Base-by-base conservation (phyloP, 1,140 invertebrate species). In the Ips typographus region DNA sequence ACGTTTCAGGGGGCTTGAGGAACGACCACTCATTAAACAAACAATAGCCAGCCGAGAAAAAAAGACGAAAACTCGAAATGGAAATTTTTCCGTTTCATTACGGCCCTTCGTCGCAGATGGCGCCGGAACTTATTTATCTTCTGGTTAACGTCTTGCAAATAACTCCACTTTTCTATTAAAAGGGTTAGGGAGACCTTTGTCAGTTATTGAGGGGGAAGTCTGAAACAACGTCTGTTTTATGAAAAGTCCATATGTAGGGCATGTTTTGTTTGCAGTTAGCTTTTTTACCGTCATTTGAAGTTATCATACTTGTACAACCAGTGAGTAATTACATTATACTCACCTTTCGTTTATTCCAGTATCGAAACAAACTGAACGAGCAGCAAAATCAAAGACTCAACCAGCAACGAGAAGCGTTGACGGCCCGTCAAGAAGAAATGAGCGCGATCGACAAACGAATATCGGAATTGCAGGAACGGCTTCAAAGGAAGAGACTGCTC, bases 321-420 rank as follows among this genome's bases (percentile, higher is more conserved):
- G 2, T 41, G 52, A n/a, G 22, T 22, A 22, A 22, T 22, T 22
- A 22, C 22, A 22, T 22, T 22, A 0, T 22, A 22, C 39, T 39
- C 8, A 47, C 7, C 41, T 39, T 62, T 8, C 55, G 70, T 72
- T 57, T 40, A 65, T 83, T 85, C 51, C 83, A 98, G 94, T 96
- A 96, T 80, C 93, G 95, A 38, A 97, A 97, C 82, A 96, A 97
- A 80, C 83, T 98, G 79, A 96, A 95, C 80, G 92, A 97, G 78
- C 94, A 98, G 78, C 95, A 98, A 81, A 95, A 93, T 79, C 90
- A 89, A 44, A 86, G 94, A 67, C 84, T 98, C 62, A 89, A 90
- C 59, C 89, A 93, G 72, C 94, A 97, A 81, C 85, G 93, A 55
- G 91, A 96, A 72, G 90, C 92, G 22, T 80, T 98, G 71, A 88